Conservation (phyloP, 2,888 invertebrate genomes). For the Trissonchulus latispiculum region DNA sequence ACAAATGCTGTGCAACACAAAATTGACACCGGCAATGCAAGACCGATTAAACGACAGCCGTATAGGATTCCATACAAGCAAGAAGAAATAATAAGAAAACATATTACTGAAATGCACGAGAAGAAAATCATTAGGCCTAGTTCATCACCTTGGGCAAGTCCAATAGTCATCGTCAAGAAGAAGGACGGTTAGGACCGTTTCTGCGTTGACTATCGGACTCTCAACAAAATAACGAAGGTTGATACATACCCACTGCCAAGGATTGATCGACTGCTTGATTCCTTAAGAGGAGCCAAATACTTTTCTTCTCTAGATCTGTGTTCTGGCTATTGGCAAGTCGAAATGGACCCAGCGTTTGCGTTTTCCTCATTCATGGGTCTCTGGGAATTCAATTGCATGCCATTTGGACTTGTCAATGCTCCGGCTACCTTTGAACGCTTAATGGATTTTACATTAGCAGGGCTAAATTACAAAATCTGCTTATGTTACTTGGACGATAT, state of each 20-base stretch:
- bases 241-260: slow-evolving; percentile 26
- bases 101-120: too few species aligned
- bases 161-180: too few species aligned
- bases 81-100: too few species aligned
- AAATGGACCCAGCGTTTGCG: not conserved
- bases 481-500: slow-evolving; percentile 10
- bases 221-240: slow-evolving; percentile 27
- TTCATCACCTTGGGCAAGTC: too few species aligned
- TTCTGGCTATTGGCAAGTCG: slow-evolving; percentile 22
- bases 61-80: too few species aligned
- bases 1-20: too few species aligned
- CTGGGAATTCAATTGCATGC: slow-evolving; percentile 5
- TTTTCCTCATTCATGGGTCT: not conserved
- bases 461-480: slow-evolving; percentile 1
- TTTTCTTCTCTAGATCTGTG: slow-evolving; percentile 18
- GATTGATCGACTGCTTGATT: slow-evolving; percentile 22
- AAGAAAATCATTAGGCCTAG: too few species aligned
- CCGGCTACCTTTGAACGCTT: slow-evolving; percentile 1
- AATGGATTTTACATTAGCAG: not conserved
- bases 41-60: too few species aligned
- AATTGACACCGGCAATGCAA: too few species aligned
- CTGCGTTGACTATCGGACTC: slow-evolving; percentile 30
- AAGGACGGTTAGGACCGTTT: too few species aligned
- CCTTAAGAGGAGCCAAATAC: not conserved
- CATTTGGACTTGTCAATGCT: not conserved